Evolutionary conservation across 1,140 invertebrate species (phyloP).

Genomic region (Nephila pilipes): DNA sequence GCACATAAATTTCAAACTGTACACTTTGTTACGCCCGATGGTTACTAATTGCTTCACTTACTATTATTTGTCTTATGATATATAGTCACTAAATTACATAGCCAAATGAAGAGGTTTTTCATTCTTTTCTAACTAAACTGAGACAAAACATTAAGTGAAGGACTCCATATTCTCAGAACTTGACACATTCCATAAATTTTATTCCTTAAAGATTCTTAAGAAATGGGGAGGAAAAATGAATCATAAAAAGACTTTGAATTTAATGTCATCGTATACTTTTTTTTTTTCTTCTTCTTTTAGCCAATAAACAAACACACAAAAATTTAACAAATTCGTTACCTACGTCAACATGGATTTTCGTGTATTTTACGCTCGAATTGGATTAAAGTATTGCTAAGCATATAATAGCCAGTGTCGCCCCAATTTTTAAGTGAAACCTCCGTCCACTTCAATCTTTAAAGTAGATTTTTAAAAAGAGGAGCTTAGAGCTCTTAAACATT

Average conservation of each 20-base stretch:
- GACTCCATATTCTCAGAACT: no score
- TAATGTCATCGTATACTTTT: neutral
- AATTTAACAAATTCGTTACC: neutral
- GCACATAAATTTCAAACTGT: no score
- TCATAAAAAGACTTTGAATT: neutral
- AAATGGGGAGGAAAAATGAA: neutral
- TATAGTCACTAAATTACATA: no score
- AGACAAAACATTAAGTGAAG: no score
- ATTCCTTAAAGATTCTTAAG: neutral
- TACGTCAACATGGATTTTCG: neutral
- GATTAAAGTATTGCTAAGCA: conserved; percentile 1
- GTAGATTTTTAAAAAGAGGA: conserved; percentile 10
- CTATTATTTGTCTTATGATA: no score
- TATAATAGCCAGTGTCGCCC: neutral
- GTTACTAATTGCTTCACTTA: no score
- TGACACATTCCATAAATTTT: neutral
- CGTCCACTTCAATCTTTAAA: conserved; percentile 35
- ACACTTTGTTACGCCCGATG: no score
- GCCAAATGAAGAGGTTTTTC: no score
- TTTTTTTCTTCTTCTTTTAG: no score
- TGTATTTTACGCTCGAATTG: neutral
- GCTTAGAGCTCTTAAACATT: conserved; percentile 39
- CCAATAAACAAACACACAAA: neutral
- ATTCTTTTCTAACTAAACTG: no score
- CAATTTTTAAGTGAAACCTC: conserved; percentile 19